Percentiles rank a stretch among this genome's conserved stretches.
phyloP scores from a whole-genome alignment of 2,797 vertebrate genomes.

The Eurystomus glaucurus region DNA sequence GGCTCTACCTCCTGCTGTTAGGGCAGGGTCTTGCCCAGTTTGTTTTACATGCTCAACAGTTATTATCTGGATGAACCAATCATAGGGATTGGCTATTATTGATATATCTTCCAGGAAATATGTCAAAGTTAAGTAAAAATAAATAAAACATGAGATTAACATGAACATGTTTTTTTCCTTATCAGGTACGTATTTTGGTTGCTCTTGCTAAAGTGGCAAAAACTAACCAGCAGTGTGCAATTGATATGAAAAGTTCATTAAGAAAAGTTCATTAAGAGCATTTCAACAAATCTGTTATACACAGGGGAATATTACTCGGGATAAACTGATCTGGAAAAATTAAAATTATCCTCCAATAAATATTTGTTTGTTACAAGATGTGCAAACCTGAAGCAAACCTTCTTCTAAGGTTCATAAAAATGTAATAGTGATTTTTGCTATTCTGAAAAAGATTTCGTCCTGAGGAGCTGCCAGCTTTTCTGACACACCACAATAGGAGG shows the following conservation, averaged over 20 bases:
- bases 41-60: constrained; percentile 32
- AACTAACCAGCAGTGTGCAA: neutral
- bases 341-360: neutral
- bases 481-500: neutral
- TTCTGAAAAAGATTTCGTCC: neutral
- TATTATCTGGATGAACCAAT: constrained; percentile 38
- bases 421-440: neutral
- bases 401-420: neutral
- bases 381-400: neutral
- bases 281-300: neutral
- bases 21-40: neutral
- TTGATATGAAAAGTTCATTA: neutral
- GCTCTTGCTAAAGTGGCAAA: neutral
- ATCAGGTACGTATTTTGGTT: neutral
- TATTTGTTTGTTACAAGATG: neutral
- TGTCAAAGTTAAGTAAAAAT: constrained; percentile 19
- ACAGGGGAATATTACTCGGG: neutral
- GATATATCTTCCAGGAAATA: constrained; percentile 33
- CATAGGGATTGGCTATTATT: neutral
- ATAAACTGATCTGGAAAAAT: neutral
- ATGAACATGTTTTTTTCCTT: neutral
- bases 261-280: neutral
- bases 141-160: constrained; percentile 19
- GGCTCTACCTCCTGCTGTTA: constrained; percentile 17
- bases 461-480: neutral